A percentile compares a stretch with the other conserved stretches of the same genome.
Conservation (phyloP, 2,113 vertebrate genomes). For the Atlantisia rogersi region DNA sequence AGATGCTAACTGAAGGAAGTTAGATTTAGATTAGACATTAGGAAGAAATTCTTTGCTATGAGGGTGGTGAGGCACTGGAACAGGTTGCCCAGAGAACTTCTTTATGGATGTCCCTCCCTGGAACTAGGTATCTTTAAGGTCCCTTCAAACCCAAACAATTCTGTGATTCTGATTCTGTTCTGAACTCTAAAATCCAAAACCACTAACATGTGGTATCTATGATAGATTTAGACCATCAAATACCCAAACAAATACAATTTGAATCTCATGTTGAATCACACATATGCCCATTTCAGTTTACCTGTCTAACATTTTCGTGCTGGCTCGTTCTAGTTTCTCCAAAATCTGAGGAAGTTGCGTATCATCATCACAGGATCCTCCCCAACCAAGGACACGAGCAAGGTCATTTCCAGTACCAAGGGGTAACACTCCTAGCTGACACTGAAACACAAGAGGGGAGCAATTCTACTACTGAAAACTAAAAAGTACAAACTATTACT, state of each 20-base stretch:
- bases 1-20: background rate
- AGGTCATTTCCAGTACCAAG: constrained; percentile 96
- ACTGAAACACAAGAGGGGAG: constrained; percentile 76
- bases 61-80: no score
- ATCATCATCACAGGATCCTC: constrained; percentile 94
- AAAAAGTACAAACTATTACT: background rate
- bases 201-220: background rate
- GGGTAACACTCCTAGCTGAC: constrained; percentile 94
- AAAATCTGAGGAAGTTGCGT: constrained; percentile 95
- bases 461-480: background rate
- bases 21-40: no score
- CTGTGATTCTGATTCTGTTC: background rate
- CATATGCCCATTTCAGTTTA: constrained; percentile 42
- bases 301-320: constrained; percentile 98
- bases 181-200: background rate
- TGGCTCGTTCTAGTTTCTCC: constrained; percentile 96
- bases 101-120: no score
- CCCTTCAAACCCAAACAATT: no score
- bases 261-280: background rate
- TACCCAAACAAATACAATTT: background rate
- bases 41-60: no score
- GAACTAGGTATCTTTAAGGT: no score
- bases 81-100: no score
- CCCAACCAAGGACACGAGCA: constrained; percentile 97
- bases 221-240: background rate